Evolutionary conservation across 92 coral and sea anemone species (phyloP), one percentile per base, ranked within the genome.

Genomic region (Bergia sp.): DNA sequence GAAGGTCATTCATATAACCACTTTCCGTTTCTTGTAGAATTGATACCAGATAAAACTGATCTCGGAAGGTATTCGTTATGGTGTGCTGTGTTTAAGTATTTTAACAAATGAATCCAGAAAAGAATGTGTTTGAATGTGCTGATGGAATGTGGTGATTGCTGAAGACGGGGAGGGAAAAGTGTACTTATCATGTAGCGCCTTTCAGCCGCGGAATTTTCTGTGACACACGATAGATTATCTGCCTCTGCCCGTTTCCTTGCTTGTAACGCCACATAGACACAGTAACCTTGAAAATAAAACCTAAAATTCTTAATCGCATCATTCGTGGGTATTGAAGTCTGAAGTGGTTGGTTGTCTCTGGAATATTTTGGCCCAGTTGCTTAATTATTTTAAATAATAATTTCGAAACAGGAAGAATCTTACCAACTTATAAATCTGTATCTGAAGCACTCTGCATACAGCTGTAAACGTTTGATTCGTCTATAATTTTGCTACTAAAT

Each of bases 301-400:
- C 38, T 7, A 78, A 78, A 47, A 16, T 78, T 23, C 18, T 36
- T 78, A 79, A 50, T 79, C 58, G 42, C 82, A 79, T 50, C 82
- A n/a, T 47, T 21, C n/a, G 38, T 79, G 82, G 66, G 2, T 79
- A 41, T 41, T 16, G 79, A 75, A 75, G 50, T 75, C n/a, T 79
- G 20, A 10, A 79, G 82, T 79, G 79, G 23, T 23, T 5, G 16
- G 58, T 61, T 20, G 66, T 18, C 21, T 75, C 9, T 42, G 16
- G 45, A n/a, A 18, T 39, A 41, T 75, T 39, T 18, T 75, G 45
- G 79, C 49, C 12, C 50, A 41, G 16, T 58, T 39, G 36, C 41
- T 39, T 42, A 40, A 40, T 44, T 38, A 18, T 75, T 39, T 5
- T 9, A 5, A 11, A n/a, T 21, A 69, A 36, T 72, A 72, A 72